These are phyloP conservation scores for Rynchops niger DNA, from an alignment of 2,113 vertebrate genomes.

Conservation along the genomic window DNA sequence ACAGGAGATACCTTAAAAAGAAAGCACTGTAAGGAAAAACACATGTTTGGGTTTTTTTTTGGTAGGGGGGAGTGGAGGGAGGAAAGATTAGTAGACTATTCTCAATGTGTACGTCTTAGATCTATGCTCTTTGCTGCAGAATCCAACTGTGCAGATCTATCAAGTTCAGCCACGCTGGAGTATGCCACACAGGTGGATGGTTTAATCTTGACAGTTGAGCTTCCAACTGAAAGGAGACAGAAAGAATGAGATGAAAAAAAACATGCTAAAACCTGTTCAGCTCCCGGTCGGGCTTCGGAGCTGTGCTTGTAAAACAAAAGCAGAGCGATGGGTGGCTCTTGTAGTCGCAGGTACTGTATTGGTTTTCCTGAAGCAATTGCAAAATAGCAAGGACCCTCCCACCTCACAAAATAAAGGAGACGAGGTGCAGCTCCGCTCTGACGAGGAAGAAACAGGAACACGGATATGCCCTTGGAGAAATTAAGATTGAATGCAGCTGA, in stretches of 20 bases:
- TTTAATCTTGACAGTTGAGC: slow-evolving; percentile 66
- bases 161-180: slow-evolving; percentile 64
- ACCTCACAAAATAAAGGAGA: neutral
- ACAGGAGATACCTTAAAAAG: slow-evolving; percentile 39
- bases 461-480: neutral
- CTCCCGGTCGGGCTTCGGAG: slow-evolving; percentile 16
- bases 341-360: neutral
- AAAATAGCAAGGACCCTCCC: neutral
- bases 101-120: neutral
- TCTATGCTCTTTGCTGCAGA: slow-evolving; percentile 46
- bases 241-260: slow-evolving; percentile 55
- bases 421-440: neutral
- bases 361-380: slow-evolving; percentile 13
- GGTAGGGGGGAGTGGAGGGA: neutral
- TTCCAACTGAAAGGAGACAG: slow-evolving; percentile 60
- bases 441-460: neutral
- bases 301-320: slow-evolving; percentile 34
- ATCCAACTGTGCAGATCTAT: slow-evolving; percentile 65
- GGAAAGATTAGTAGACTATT: slow-evolving; percentile 38
- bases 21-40: slow-evolving; percentile 29
- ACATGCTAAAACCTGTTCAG: slow-evolving; percentile 51
- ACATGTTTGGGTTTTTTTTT: neutral
- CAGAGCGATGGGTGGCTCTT: neutral
- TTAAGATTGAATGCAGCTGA: neutral
- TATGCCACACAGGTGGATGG: slow-evolving; percentile 73